Conservation (phyloP, 1,140 invertebrate genomes). For the Ladona fulva region DNA sequence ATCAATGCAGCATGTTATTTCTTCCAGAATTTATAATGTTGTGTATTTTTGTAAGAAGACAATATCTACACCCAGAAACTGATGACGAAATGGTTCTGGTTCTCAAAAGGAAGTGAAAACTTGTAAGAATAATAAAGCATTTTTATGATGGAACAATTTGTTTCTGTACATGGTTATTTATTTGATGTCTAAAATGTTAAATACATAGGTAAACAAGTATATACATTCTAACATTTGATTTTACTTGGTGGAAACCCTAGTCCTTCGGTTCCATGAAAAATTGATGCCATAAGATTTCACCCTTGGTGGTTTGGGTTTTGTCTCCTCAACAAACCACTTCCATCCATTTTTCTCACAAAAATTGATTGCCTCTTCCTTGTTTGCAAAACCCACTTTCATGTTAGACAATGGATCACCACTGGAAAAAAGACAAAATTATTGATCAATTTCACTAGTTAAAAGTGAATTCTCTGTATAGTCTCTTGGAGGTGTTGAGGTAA, state of each 20-base stretch:
- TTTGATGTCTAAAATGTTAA: neutral
- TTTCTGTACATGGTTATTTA: neutral
- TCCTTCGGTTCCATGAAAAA: conserved; percentile 94
- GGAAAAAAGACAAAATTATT: conserved; percentile 31
- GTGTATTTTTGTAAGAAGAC: too few relatives aligned
- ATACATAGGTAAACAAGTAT: neutral
- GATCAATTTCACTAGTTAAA: too few relatives aligned
- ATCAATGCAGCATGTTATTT: too few relatives aligned
- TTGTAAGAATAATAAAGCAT: too few relatives aligned
- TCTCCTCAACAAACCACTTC: conserved; percentile 72
- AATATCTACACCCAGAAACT: too few relatives aligned
- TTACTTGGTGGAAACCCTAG: conserved; percentile 90
- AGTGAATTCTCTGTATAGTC: too few relatives aligned
- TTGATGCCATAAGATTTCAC: conserved; percentile 89
- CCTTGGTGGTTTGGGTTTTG: conserved; percentile 56
- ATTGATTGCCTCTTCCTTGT: conserved; percentile 77
- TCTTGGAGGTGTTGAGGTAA: too few relatives aligned
- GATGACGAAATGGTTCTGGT: too few relatives aligned
- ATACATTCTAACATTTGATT: conserved; percentile 14
- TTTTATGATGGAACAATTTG: neutral
- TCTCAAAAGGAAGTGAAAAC: too few relatives aligned
- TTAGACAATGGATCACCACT: conserved; percentile 95
- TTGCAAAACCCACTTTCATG: conserved; percentile 69
- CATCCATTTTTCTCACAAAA: conserved; percentile 95
- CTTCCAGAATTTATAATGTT: too few relatives aligned